phyloP scores from a whole-genome alignment of 2,888 invertebrate species.

The Chelonus formosanus region DNA sequence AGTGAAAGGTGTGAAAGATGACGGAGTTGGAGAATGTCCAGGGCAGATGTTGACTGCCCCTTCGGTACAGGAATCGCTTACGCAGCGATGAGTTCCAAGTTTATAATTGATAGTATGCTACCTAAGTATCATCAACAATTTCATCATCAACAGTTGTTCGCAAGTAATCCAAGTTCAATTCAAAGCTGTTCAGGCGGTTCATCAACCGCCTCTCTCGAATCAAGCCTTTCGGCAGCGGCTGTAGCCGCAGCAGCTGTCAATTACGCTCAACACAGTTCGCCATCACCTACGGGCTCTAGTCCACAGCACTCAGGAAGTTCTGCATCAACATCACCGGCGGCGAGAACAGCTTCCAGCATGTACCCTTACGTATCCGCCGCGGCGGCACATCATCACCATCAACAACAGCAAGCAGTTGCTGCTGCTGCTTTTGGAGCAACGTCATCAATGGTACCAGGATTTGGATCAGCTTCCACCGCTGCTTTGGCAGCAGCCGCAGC shows the following conservation, averaged over 20 bases:
- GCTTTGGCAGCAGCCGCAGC: conserved; percentile 72
- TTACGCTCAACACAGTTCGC: conserved; percentile 68
- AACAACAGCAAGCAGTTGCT: conserved; percentile 74
- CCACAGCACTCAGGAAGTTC: conserved; percentile 75
- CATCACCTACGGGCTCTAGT: conserved; percentile 76
- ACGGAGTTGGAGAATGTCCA: conserved; percentile 43
- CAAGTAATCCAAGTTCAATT: conserved; percentile 77
- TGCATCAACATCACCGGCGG: conserved; percentile 72
- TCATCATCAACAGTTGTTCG: conserved; percentile 75
- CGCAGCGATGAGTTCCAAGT: conserved; percentile 87
- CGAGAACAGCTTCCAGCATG: conserved; percentile 78
- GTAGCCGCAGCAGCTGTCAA: conserved; percentile 82
- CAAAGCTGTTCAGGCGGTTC: conserved; percentile 71
- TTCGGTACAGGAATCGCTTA: conserved; percentile 38
- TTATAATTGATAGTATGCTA: conserved; percentile 97
- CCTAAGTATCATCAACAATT: conserved; percentile 90
- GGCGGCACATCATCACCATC: conserved; percentile 74
- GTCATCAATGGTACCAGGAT: conserved; percentile 72
- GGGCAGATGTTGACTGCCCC: conserved; percentile 52
- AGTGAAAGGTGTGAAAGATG: conserved; percentile 61
- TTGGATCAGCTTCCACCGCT: conserved; percentile 68
- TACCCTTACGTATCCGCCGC: conserved; percentile 88
- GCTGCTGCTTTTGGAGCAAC: conserved; percentile 75
- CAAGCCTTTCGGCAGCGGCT: conserved; percentile 71
- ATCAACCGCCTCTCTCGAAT: conserved; percentile 74